phyloP scores from a whole-genome alignment of 2,888 invertebrate species.

The Gymnocheta viridis region DNA sequence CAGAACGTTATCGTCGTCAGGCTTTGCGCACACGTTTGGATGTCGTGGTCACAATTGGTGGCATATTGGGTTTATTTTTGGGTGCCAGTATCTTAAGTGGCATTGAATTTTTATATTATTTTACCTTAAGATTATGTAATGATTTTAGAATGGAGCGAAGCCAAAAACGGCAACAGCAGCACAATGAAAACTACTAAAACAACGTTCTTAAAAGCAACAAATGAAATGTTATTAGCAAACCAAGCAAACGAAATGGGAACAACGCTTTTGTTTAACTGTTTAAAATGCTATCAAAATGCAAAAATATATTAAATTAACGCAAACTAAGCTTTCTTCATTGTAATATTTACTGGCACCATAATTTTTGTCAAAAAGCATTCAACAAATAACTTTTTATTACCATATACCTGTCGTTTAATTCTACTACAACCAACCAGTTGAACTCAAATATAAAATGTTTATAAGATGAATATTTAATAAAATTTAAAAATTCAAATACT shows the following conservation, averaged over 20 bases:
- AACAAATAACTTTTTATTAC: background rate
- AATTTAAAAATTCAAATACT: constrained; percentile 26
- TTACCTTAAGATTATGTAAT: constrained; percentile 80
- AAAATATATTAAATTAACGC: constrained; percentile 17
- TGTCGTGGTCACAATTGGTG: constrained; percentile 84
- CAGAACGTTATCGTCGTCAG: constrained; percentile 82
- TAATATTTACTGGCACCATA: constrained; percentile 5
- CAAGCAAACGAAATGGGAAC: background rate
- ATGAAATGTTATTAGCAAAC: background rate
- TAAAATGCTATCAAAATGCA: background rate
- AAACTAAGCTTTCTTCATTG: background rate
- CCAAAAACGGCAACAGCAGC: constrained; percentile 39
- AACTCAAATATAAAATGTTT: constrained; percentile 22
- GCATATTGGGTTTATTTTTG: constrained; percentile 84
- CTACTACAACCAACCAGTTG: constrained; percentile 39
- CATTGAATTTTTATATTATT: constrained; percentile 84
- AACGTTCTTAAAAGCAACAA: constrained; percentile 46
- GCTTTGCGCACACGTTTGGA: constrained; percentile 82
- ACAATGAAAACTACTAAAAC: background rate
- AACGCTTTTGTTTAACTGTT: background rate
- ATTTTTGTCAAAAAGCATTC: background rate
- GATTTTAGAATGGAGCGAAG: constrained; percentile 63
- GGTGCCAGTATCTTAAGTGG: constrained; percentile 85
- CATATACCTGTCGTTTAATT: constrained; percentile 27
- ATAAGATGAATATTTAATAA: constrained; percentile 36